phyloP scores from a whole-genome alignment of 1,140 invertebrate species.

The Saxidomus purpurata region DNA sequence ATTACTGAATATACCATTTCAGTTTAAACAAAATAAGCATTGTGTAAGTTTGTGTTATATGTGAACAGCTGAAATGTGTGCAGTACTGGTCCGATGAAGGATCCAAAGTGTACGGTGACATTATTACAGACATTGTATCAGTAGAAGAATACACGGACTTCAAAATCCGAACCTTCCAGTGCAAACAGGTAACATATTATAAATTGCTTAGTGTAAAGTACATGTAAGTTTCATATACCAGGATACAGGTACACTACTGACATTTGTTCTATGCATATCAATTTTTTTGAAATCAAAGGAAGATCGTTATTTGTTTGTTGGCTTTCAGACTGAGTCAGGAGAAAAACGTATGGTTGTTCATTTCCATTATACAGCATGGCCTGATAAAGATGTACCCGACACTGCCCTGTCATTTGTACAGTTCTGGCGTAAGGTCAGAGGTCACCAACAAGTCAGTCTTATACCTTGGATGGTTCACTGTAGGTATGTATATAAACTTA shows the following conservation, averaged over 20 bases:
- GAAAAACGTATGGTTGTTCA: not conserved
- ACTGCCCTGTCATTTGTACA: slow-evolving; percentile 36
- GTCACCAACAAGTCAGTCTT: not conserved
- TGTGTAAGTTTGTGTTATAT: no score
- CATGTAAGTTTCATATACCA: not conserved
- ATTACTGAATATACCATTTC: no score
- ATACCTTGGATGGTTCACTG: slow-evolving; percentile 48
- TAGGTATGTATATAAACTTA: no score
- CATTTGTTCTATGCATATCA: not conserved
- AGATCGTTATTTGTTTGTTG: not conserved
- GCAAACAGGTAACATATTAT: not conserved
- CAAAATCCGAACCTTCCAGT: not conserved
- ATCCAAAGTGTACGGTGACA: not conserved
- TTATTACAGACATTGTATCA: not conserved
- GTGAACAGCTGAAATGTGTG: slow-evolving; percentile 20
- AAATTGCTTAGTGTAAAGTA: no score
- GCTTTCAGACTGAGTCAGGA: not conserved
- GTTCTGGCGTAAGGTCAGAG: slow-evolving; percentile 42
- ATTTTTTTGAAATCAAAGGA: not conserved
- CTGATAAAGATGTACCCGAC: slow-evolving; percentile 42
- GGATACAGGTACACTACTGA: not conserved
- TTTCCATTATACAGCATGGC: slow-evolving; percentile 47
- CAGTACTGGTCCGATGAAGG: slow-evolving; percentile 13
- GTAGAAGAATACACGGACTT: slow-evolving; percentile 20
- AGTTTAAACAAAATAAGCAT: no score